phyloP scores from a whole-genome alignment of 2,888 invertebrate species.

The Dinocampus coccinellae region DNA sequence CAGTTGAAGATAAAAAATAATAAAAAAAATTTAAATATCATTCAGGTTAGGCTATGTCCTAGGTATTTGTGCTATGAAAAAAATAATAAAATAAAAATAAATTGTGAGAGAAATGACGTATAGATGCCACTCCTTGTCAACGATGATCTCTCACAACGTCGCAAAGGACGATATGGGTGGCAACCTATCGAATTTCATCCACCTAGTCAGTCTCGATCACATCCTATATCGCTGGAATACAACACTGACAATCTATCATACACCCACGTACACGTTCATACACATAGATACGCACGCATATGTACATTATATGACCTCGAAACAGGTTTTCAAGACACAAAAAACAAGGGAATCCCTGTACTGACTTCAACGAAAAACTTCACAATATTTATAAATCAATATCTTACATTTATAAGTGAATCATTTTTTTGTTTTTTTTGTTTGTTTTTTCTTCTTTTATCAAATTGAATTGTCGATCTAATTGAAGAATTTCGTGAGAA shows the following conservation, averaged over 20 bases:
- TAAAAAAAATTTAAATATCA: too few species aligned
- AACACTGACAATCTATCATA: not conserved
- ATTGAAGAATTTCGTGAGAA: not conserved
- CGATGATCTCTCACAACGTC: conserved; percentile 5
- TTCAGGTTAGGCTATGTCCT: not conserved
- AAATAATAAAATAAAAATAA: not conserved
- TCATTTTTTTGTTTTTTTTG: too few species aligned
- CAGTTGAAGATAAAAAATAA: too few species aligned
- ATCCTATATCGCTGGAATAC: not conserved
- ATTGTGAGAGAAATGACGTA: not conserved
- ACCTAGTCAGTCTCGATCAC: not conserved
- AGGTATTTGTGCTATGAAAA: not conserved
- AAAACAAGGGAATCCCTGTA: too few species aligned
- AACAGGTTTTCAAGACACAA: not conserved
- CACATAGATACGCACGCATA: not conserved
- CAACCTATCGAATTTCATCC: conserved; percentile 17
- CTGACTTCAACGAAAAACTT: too few species aligned
- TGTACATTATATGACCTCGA: not conserved
- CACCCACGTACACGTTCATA: too few species aligned
- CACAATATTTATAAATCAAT: not conserved
- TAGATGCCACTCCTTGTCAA: not conserved
- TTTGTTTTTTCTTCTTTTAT: not conserved
- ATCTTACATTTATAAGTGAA: too few species aligned
- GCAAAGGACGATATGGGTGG: not conserved
- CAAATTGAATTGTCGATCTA: not conserved